Evolutionary conservation across 2,113 vertebrate genomes (phyloP), one percentile per base, ranked within the genome.

Genomic region (Cervus canadensis): DNA sequence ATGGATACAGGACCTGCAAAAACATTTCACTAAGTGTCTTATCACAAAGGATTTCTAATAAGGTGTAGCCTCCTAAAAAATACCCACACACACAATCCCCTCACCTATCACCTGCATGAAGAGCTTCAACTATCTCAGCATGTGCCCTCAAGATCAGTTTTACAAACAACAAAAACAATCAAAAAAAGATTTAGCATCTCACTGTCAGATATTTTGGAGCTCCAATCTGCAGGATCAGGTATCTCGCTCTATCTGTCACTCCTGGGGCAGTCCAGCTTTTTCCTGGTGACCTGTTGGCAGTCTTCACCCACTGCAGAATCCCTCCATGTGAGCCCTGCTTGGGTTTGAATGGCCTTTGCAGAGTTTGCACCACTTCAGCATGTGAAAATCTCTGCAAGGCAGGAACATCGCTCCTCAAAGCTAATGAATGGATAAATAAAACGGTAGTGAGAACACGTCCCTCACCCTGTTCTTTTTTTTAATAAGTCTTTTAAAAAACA

Each of bases 1-100:
- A 45, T 6, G 7, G 28, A 5, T 25, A 5, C 2, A 2, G 16
- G 40, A 52, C 9, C 67, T 15, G 6, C 12, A 21, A 9, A 78
- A 64, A 48, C 23, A 14, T 48, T 60, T 94, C 12, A 15, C 48
- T 26, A 2, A 13, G 28, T 57, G 67, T 50, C 19, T 64, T 82
- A 89, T 33, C 54, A 30, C 50, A 54, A 82, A 56, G 62, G 26
- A 84, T 76, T 95, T 94, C 59, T 91, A 17, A 50, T 81, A 81
- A 89, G n/a, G 50, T 19, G 33, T 23, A 83, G 45, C 54, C n/a
- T 90, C 52, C 87, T 92, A 81, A 78, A 40, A 28, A 40, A 40
- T 33, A 26, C 1, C 8, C 57, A 12, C 19, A 12, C 21, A 6
- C 17, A 6, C 25, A 26, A 5, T 0, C 12, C 16, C 48, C 30